phyloP scores from a whole-genome alignment of 2,797 vertebrate species.

The Anguilla pacifica region DNA sequence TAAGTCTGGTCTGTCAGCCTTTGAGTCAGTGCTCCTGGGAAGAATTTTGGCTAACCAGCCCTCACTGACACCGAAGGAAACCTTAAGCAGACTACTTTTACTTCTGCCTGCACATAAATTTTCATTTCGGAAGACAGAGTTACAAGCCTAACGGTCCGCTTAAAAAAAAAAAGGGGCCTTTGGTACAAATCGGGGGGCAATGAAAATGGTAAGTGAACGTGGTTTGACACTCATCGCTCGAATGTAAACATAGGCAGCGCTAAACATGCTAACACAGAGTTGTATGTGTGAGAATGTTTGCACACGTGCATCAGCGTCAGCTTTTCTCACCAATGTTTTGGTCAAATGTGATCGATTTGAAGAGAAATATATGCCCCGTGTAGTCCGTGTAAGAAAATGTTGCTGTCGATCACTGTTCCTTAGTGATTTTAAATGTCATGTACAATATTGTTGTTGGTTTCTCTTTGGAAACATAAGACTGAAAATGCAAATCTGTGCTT shows the following conservation, averaged over 20 bases:
- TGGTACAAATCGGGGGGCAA: background rate
- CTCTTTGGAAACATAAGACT: background rate
- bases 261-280: background rate
- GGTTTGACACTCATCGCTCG: background rate
- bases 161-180: background rate
- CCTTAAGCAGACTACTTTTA: conserved; percentile 22
- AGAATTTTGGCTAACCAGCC: conserved; percentile 15
- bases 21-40: conserved; percentile 21
- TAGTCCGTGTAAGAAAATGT: background rate
- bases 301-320: background rate
- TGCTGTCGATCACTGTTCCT: background rate
- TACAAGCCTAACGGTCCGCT: conserved; percentile 4
- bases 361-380: background rate
- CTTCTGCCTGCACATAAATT: conserved; percentile 18
- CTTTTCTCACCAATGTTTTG: background rate
- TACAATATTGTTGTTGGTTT: background rate
- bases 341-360: background rate
- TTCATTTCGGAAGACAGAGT: conserved; percentile 20
- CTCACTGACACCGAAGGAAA: conserved; percentile 18
- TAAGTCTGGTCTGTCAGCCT: background rate
- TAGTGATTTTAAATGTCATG: background rate
- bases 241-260: background rate
- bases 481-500: background rate
- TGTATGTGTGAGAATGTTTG: background rate
- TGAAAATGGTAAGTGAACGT: background rate